phyloP scores from a whole-genome alignment of 2,113 vertebrate species.

The Cochlearius cochlearius region DNA sequence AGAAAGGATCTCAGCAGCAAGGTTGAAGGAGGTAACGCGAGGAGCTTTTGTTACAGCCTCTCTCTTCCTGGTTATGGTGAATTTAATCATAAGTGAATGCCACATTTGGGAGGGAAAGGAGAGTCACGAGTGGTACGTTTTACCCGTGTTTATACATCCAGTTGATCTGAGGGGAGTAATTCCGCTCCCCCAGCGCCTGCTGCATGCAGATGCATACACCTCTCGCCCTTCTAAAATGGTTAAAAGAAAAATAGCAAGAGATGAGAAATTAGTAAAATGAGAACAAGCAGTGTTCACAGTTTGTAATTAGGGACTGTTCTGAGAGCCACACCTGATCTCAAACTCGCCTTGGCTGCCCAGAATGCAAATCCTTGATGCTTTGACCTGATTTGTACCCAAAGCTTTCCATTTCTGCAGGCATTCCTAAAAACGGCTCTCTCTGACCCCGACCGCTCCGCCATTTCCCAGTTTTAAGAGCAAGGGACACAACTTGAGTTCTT shows the following conservation, averaged over 20 bases:
- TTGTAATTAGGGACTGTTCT: neutral
- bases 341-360: rapidly evolving
- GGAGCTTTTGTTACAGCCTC: neutral
- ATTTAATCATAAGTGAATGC: neutral
- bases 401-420: rapidly evolving
- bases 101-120: neutral
- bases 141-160: rapidly evolving
- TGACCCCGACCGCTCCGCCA: rapidly evolving
- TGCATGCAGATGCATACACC: rapidly evolving
- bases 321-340: neutral
- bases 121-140: neutral
- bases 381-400: neutral
- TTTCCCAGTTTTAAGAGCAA: neutral
- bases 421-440: rapidly evolving
- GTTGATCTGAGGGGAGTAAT: rapidly evolving
- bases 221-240: rapidly evolving
- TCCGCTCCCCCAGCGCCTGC: neutral
- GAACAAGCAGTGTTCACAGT: rapidly evolving
- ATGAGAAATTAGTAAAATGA: neutral
- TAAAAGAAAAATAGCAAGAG: neutral
- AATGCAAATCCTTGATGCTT: neutral
- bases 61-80: rapidly evolving
- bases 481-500: neutral
- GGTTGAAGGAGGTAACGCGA: neutral
- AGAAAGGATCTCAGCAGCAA: neutral